phyloP scores from a whole-genome alignment of 2,797 vertebrate species.

The Sebastes miniatus region DNA sequence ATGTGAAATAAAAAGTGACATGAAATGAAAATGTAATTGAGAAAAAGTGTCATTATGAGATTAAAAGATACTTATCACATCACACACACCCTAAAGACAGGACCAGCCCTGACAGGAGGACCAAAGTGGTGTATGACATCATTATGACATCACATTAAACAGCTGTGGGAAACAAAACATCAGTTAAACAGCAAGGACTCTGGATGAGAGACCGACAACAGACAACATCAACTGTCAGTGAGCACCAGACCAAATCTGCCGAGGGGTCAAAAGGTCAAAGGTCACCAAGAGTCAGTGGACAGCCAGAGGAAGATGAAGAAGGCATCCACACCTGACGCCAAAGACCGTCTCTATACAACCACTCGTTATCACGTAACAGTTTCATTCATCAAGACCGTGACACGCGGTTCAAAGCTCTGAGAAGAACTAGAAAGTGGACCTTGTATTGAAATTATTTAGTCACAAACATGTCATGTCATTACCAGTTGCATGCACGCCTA shows the following conservation, averaged over 20 bases:
- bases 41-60: neutral
- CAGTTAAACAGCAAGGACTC: neutral
- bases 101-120: neutral
- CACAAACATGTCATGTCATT: too few relatives aligned
- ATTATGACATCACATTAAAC: slow-evolving; percentile 9
- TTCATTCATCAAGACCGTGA: too few relatives aligned
- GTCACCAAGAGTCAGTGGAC: neutral
- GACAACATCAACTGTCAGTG: neutral
- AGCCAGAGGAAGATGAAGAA: neutral
- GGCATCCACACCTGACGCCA: neutral
- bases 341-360: neutral
- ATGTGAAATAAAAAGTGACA: neutral
- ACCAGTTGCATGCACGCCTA: neutral
- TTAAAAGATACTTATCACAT: neutral
- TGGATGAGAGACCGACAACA: neutral
- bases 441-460: too few relatives aligned
- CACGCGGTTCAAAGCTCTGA: too few relatives aligned
- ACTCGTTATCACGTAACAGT: neutral
- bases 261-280: neutral
- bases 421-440: too few relatives aligned
- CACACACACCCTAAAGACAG: neutral
- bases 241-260: neutral
- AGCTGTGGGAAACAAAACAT: slow-evolving; percentile 1
- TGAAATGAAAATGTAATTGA: neutral
- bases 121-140: slow-evolving; percentile 14